These are phyloP conservation scores for Ailuropoda melanoleuca DNA, from an alignment of 2,113 vertebrate genomes.

Conservation along the genomic window DNA sequence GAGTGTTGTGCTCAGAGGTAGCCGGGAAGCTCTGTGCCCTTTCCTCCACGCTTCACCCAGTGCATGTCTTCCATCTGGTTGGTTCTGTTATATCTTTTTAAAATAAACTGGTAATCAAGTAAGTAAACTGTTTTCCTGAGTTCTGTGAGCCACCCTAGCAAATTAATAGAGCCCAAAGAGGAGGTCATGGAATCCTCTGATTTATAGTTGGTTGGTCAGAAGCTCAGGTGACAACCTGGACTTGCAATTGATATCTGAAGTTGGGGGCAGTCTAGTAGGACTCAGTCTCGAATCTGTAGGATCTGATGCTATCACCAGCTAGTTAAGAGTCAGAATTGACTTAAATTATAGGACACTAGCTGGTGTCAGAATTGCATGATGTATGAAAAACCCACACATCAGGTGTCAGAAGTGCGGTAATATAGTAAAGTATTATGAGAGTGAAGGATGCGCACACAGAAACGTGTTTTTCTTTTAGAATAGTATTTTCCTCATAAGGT, in stretches of 20 bases:
- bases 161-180: not conserved
- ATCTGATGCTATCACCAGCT: not conserved
- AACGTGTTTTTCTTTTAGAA: not conserved
- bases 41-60: not conserved
- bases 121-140: not conserved
- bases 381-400: not conserved
- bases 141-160: not conserved
- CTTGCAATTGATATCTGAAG: not conserved
- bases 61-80: not conserved
- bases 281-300: not conserved
- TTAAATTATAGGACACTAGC: not conserved
- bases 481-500: not conserved
- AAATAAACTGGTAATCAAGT: not conserved
- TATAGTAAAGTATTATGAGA: not conserved
- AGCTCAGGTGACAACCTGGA: not conserved
- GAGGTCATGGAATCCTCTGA: not conserved
- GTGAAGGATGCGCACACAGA: not conserved
- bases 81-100: not conserved
- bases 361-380: not conserved
- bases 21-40: not conserved
- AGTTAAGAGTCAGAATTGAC: not conserved
- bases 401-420: not conserved
- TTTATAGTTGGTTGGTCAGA: not conserved
- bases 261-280: not conserved
- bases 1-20: not conserved